phyloP scores from a whole-genome alignment of 2,888 invertebrate genomes.

The Sipunculus nudus region DNA sequence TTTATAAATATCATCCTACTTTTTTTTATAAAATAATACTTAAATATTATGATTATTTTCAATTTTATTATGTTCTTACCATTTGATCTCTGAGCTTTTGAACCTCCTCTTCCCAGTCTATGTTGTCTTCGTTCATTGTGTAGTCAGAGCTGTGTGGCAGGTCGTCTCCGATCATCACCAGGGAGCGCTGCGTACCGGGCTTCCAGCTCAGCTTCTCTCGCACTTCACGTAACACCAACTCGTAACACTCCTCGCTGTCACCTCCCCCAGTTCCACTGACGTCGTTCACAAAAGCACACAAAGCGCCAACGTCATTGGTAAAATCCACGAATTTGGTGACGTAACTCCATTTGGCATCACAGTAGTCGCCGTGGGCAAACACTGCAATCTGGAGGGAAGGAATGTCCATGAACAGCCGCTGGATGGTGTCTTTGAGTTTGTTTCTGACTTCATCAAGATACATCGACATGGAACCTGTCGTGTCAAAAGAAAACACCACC shows the following conservation, averaged over 20 bases:
- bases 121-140: slow-evolving; percentile 29
- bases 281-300: slow-evolving; percentile 49
- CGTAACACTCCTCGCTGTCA: slow-evolving; percentile 60
- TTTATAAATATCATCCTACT: no score
- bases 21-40: no score
- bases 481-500: slow-evolving; percentile 56
- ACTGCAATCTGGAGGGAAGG: slow-evolving; percentile 55
- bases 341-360: slow-evolving; percentile 51
- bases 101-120: slow-evolving; percentile 54
- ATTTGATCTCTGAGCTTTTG: slow-evolving; percentile 33
- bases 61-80: no score
- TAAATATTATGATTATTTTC: no score
- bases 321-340: slow-evolving; percentile 55
- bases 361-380: slow-evolving; percentile 63
- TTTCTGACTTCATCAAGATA: slow-evolving; percentile 51
- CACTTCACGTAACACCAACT: slow-evolving; percentile 52
- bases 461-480: slow-evolving; percentile 56
- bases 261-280: slow-evolving; percentile 55
- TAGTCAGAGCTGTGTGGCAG: slow-evolving; percentile 52
- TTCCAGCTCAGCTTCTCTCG: slow-evolving; percentile 54
- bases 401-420: slow-evolving; percentile 57
- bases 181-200: slow-evolving; percentile 50
- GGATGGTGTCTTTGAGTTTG: slow-evolving; percentile 53
- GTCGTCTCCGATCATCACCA: slow-evolving; percentile 60
- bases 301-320: slow-evolving; percentile 44